A percentile compares a stretch with the other conserved stretches of the same genome.
These are phyloP conservation scores for Oreortyx pictus DNA, from an alignment of 2,797 vertebrate genomes.

Conservation along the genomic window DNA sequence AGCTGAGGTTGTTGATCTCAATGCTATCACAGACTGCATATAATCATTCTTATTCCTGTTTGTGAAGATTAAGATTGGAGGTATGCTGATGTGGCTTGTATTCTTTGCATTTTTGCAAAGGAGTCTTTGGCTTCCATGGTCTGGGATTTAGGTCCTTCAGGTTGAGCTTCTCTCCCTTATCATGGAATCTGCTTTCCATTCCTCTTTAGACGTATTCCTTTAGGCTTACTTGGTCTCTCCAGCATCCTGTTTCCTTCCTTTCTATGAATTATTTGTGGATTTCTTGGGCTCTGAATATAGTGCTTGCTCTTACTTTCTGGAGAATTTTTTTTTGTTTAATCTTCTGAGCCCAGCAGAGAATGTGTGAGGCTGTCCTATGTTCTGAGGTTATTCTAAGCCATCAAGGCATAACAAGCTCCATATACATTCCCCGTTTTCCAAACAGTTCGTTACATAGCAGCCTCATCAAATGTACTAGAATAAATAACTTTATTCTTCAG, in stretches of 20 bases:
- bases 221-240: not conserved
- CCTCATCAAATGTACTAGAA: not conserved
- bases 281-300: not conserved
- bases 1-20: not conserved
- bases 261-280: not conserved
- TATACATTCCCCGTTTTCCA: not conserved
- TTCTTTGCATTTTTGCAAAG: not conserved
- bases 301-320: not conserved
- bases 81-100: not conserved
- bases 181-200: not conserved
- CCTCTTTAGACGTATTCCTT: not conserved
- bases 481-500: not conserved
- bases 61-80: not conserved
- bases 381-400: not conserved
- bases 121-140: not conserved
- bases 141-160: not conserved
- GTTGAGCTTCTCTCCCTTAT: not conserved
- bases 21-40: fast-evolving
- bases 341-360: not conserved
- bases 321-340: not conserved
- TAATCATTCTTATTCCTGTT: not conserved
- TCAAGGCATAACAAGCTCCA: not conserved
- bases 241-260: not conserved
- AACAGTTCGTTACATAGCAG: not conserved
- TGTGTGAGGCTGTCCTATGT: not conserved